Percentiles rank a stretch among this genome's conserved stretches.
Conservation (phyloP, 2,113 vertebrate genomes). For the Pycnonotus jocosus region DNA sequence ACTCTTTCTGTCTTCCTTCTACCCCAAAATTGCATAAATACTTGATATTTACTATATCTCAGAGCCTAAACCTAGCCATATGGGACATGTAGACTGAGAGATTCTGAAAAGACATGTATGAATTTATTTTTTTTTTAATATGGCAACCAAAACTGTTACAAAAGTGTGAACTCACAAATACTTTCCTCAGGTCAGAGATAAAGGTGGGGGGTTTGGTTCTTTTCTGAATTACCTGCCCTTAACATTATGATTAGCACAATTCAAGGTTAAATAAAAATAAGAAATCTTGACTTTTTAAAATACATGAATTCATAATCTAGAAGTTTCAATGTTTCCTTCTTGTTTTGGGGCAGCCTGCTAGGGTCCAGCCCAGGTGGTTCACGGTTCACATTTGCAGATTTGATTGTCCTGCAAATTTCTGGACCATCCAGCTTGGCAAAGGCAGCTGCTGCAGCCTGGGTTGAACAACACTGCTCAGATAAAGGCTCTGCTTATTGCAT, state of each 20-base stretch:
- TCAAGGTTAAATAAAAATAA: not conserved
- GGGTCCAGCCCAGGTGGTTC: not conserved
- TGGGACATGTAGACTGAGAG: not conserved
- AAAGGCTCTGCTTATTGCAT: not conserved
- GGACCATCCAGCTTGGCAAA: not conserved
- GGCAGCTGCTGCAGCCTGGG: not conserved
- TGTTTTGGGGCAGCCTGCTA: not conserved
- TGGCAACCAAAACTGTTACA: not conserved
- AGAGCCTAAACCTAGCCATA: not conserved
- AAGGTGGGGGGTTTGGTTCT: fast-evolving
- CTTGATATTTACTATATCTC: not conserved
- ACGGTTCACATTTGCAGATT: not conserved
- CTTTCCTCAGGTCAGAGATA: not conserved
- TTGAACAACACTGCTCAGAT: not conserved
- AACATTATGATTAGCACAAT: not conserved
- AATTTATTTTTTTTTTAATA: not conserved
- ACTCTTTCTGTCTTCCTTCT: not conserved
- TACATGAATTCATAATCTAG: not conserved
- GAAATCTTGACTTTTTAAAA: not conserved
- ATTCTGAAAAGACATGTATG: not conserved
- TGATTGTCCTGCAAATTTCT: not conserved
- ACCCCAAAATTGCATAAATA: not conserved
- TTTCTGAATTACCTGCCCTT: not conserved
- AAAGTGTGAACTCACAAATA: not conserved
- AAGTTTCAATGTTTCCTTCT: not conserved